Conservation (phyloP, 2,888 invertebrate genomes). For the Acrocyrtus sp. region DNA sequence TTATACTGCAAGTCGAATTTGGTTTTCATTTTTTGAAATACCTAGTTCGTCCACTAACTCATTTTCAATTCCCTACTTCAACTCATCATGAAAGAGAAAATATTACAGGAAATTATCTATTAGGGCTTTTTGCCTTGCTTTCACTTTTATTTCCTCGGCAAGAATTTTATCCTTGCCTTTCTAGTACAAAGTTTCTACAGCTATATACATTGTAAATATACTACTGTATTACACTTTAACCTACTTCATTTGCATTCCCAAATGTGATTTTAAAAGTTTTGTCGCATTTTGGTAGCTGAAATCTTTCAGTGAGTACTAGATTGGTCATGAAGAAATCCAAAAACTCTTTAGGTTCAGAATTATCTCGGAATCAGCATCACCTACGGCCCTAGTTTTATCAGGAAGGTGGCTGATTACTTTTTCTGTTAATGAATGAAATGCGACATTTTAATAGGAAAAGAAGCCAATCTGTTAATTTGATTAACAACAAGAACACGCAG, state of each 20-base stretch:
- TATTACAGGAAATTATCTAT: slow-evolving; percentile 20
- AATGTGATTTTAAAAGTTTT: too few relatives aligned
- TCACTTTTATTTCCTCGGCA: background rate
- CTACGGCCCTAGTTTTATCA: background rate
- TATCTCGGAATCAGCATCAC: background rate
- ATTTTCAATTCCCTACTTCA: background rate
- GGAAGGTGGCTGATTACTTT: background rate
- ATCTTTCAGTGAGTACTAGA: too few relatives aligned
- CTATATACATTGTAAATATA: too few relatives aligned
- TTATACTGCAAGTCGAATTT: too few relatives aligned
- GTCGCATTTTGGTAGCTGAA: too few relatives aligned
- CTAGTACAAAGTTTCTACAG: background rate
- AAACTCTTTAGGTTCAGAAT: background rate
- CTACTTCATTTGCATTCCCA: too few relatives aligned
- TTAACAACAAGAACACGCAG: too few relatives aligned
- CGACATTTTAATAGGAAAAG: background rate
- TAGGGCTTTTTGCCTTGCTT: background rate
- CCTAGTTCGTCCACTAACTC: too few relatives aligned
- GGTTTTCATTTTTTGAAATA: slow-evolving; percentile 2
- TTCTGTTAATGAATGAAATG: background rate
- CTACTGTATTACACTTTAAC: too few relatives aligned
- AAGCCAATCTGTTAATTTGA: slow-evolving; percentile 4
- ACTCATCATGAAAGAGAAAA: background rate
- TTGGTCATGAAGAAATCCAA: background rate
- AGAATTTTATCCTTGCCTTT: too few relatives aligned